A percentile compares a stretch with the other conserved stretches of the same genome.
Conservation (phyloP, 2,113 vertebrate genomes). For the Caranx ignobilis region DNA sequence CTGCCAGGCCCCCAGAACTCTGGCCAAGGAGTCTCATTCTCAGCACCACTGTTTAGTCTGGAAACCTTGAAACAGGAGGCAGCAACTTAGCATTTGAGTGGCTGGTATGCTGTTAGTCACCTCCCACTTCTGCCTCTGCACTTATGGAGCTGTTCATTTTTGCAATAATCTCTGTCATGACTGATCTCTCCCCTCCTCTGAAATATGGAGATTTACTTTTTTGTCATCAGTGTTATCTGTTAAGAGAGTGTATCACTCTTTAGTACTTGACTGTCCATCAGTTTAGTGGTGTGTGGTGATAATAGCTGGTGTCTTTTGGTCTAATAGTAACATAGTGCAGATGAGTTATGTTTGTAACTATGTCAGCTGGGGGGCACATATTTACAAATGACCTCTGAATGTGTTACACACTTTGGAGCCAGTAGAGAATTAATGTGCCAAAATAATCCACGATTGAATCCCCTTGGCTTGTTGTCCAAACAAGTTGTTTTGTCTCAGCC, state of each 20-base stretch:
- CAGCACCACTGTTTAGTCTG: conserved; percentile 60
- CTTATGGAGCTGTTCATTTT: conserved; percentile 17
- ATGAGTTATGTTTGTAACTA: background rate
- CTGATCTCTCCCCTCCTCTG: conserved; percentile 12
- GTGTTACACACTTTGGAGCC: background rate
- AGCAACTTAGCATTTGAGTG: conserved; percentile 47
- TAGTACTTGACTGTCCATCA: background rate
- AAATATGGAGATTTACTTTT: conserved; percentile 29
- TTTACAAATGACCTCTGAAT: background rate
- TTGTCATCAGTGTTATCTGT: background rate
- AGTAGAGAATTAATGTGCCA: background rate
- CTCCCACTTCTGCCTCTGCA: conserved; percentile 5
- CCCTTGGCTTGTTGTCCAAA: background rate
- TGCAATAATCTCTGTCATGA: conserved; percentile 10
- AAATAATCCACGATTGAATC: background rate
- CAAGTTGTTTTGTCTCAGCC: background rate
- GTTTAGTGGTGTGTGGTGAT: background rate
- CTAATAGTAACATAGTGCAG: background rate
- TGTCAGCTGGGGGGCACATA: background rate
- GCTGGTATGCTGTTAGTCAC: conserved; percentile 51
- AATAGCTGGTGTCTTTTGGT: background rate
- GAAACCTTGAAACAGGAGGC: conserved; percentile 58
- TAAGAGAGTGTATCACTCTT: background rate
- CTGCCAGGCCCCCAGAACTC: conserved; percentile 56
- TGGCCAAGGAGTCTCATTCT: conserved; percentile 61